Base-by-base conservation (phyloP, 2,888 invertebrate genomes). In the Stenurella melanura region DNA sequence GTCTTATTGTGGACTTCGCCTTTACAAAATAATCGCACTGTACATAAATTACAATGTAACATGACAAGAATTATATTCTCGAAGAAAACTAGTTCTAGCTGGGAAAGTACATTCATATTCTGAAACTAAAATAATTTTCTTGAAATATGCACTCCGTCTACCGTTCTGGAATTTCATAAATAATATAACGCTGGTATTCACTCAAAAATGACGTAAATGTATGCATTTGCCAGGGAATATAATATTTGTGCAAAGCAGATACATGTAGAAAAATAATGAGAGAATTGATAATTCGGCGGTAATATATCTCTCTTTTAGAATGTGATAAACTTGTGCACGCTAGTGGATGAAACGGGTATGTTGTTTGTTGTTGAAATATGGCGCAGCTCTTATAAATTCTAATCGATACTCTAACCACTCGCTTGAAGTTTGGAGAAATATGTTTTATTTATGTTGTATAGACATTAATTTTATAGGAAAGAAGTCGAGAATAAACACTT, bases 391-490 rank as follows among this genome's bases (percentile, higher is more conserved):
- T 42, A 61, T 17, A 42, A 64, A 64, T 64, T 42, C 26, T 34
- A 21, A 64, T 64, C 61, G 34, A 64, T 42, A 64, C 38, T 42
- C 10, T 38, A 42, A 19, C 38, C 64, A 21, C 9, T 42, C 42
- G 38, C 19, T 12, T 18, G 64, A 42, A 64, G 61, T 42, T 19
- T 64, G 11, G 18, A 18, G 42, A 64, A 42, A 64, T 18, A 19
- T 64, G 42, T 64, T 64, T 61, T 61, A 61, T 61, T 61, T 61
- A 61, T 61, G n/a, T 61, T 42, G 64, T 30, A 42, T 42, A 50
- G 42, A 17, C 21, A 64, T 64, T 64, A 61, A 61, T 61, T 64
- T 19, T 19, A 18, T 18, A 15, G 12, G 64, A 64, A 63, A 18
- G 42, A 64, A 42, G 38, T 42, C 50, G 6, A 50, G n/a, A 50